Base-by-base conservation (phyloP, 2,888 invertebrate species). In the Parnassius apollo region DNA sequence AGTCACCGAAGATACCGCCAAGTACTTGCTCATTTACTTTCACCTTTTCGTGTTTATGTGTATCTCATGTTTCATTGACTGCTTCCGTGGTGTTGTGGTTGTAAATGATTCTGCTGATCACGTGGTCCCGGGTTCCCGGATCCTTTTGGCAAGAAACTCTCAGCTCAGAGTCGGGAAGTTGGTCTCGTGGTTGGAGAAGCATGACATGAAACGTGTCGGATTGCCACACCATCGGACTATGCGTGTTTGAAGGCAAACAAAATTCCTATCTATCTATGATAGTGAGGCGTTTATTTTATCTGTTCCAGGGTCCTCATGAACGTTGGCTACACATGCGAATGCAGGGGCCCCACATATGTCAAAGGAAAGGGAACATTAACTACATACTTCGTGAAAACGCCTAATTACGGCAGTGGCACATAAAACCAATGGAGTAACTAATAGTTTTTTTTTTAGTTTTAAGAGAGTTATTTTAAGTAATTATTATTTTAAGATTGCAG, bases 341-440 rank as follows among this genome's bases (percentile, higher is more conserved):
- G 97, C 78, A 94, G 99, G 25, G 99, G 99, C 0, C 96, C 97
- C 0, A 98, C 97, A 3, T 96, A 94, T 77, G 98, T 99, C 10
- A 99, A 99, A 87, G 99, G 99, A 51, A 98, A 98, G 85, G 97
- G 98, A 25, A 96, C 95, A 7, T 90, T 98, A 62, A 95, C 94
- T 51, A 98, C 98, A 0, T 98, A 97, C 84, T 97, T 97, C 78
- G 96, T 98, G n/a, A 96, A 95, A 86, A 97, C 97, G 58, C 95
- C 94, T 59, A 85, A 79, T 58, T 65, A 77, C 25, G 78, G 78
- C 35, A 78, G 79, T 61, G 70, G 96, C 94, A 80, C 95, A 95
- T 81, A 94, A 94, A 65, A 1, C 35, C 3, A 44, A 13, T 49
- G 13, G 4, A 13, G 4, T 8, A 49, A 13, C 8, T 12, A 35